Evolutionary conservation across 2,113 vertebrate genomes (phyloP).

Genomic region (Ceyx cyanopectus): DNA sequence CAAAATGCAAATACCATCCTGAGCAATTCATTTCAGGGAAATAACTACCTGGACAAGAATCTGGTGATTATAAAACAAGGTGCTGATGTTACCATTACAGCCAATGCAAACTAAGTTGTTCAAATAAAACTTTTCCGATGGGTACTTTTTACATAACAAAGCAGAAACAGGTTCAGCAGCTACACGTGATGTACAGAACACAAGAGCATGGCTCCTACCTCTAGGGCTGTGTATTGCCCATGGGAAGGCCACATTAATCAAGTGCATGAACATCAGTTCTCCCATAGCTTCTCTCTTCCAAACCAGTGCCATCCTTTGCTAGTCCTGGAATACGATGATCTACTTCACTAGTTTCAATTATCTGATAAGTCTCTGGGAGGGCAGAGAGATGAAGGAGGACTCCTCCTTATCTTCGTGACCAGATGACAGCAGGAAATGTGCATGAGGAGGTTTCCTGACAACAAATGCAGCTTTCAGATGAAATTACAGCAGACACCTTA

Average conservation of each 20-base stretch:
- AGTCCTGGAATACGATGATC: background rate
- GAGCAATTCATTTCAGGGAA: background rate
- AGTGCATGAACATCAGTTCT: background rate
- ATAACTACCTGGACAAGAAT: background rate
- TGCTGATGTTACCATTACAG: background rate
- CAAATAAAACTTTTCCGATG: background rate
- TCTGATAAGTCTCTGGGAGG: background rate
- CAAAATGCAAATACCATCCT: background rate
- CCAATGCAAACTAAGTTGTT: background rate
- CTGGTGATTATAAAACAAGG: background rate
- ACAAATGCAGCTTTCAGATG: background rate
- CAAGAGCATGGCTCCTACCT: background rate
- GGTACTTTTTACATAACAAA: background rate
- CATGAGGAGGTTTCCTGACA: background rate
- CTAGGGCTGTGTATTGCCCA: background rate
- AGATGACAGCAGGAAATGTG: background rate
- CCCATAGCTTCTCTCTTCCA: background rate
- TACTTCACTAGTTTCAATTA: background rate
- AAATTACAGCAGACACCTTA: background rate
- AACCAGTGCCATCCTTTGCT: fast-evolving
- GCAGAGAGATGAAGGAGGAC: background rate
- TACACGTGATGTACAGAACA: background rate
- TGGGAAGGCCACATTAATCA: background rate
- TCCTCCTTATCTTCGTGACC: background rate
- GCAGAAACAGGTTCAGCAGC: background rate